Conservation (phyloP, 2,797 vertebrate species). For the Pangasius djambal region DNA sequence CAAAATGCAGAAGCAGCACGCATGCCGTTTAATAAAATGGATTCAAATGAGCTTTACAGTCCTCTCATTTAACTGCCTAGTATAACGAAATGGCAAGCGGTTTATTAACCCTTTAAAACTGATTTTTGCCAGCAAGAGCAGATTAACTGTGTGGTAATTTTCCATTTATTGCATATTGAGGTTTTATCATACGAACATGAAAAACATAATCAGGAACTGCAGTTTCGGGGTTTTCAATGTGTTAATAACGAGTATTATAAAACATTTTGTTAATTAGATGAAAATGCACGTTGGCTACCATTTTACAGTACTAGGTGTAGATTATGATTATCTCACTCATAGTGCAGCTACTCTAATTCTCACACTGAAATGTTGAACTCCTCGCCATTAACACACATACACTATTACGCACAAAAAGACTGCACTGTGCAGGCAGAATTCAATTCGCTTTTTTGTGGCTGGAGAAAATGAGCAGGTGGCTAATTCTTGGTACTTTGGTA, state of each 20-base stretch:
- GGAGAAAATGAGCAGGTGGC: not conserved
- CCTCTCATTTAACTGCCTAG: not conserved
- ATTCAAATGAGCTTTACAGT: not conserved
- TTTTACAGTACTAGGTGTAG: not conserved
- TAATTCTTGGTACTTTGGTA: not conserved
- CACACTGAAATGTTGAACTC: not conserved
- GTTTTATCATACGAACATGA: not conserved
- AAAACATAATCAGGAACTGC: not conserved
- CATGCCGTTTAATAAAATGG: not conserved
- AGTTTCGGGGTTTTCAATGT: not conserved
- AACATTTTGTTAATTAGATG: not conserved
- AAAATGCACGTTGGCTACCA: not conserved
- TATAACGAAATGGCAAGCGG: not conserved
- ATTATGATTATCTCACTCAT: not conserved
- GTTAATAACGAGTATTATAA: not conserved
- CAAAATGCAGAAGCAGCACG: not conserved
- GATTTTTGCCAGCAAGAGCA: not conserved
- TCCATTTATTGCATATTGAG: not conserved
- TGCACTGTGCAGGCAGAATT: not conserved
- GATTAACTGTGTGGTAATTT: not conserved
- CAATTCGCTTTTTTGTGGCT: not conserved
- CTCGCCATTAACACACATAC: not conserved
- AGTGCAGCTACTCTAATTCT: not conserved
- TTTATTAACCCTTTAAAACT: slow-evolving; percentile 5
- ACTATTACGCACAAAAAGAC: not conserved